Base-by-base conservation (phyloP, 92 coral and sea anemone genomes). In the Palythoa caribaeorum region DNA sequence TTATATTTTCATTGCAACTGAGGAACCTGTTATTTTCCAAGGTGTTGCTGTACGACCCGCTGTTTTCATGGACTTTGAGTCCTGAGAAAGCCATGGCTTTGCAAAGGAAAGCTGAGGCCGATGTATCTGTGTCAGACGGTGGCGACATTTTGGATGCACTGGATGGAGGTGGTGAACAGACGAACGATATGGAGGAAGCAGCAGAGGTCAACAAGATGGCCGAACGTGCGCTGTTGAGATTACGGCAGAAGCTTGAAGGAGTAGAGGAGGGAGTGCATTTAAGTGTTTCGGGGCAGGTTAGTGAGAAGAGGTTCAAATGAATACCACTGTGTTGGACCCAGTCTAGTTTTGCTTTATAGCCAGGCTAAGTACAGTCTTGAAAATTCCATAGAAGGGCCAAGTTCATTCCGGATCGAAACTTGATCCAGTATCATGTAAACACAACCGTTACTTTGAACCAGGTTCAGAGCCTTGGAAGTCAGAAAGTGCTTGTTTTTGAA, bases 41-140 rank as follows among this genome's bases (percentile, higher is more conserved):
- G 99, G 98, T 97, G 9, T 86, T 97, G 28, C 93, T 97, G 3
- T 95, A 94, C 87, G 99, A 97, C 84, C 99, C 98, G n/a, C 93
- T 97, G 36, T 94, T 94, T 77, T 94, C 96, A 17, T 97, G 99
- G 98, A 94, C 99, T 17, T 80, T 97, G 52, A 95, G 97, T 73
- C 96, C 98, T 6, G 94, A 95, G 85, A 95, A 95, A 86, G 92
- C 94, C 15, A 91, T 92, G 91, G 94, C 95, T 20, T 90, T 97
- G n/a, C 99, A 96, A 72, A 89, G 95, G 20, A 95, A 94, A 81
- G 90, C 87, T 6, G 98, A 95, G 44, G 73, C 88, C 28, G 99
- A 96, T 52, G 94, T 85, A 9, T 88, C 92, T 8, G 94, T 90
- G 83, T 90, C 88, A 86, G 88, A 86, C 76, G 88, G 83, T 74